A percentile compares a stretch with the other conserved stretches of the same genome.
These are phyloP conservation scores for Anarrhichthys ocellatus DNA, from an alignment of 2,113 vertebrate genomes.

Conservation along the genomic window DNA sequence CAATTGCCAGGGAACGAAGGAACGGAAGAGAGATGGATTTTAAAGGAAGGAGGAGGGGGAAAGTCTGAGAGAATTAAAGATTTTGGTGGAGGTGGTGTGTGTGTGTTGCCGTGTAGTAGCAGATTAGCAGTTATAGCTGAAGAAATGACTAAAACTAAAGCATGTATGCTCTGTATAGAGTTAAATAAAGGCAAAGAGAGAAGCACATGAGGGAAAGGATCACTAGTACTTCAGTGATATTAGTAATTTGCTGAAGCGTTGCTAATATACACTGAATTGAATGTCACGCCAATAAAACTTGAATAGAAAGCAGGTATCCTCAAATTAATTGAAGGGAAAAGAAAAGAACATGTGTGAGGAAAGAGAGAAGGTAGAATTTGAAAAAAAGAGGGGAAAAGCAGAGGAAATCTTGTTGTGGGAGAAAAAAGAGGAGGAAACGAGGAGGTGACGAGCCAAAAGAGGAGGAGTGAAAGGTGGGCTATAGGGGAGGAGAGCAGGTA, in stretches of 20 bases:
- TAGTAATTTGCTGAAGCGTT: slow-evolving; percentile 31
- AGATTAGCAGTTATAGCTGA: neutral
- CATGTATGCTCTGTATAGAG: too few relatives aligned
- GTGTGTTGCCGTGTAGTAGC: neutral
- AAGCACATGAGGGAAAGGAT: neutral
- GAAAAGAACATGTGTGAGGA: slow-evolving; percentile 14
- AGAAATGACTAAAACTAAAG: neutral
- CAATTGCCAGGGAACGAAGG: slow-evolving; percentile 50
- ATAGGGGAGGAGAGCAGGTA: slow-evolving; percentile 63
- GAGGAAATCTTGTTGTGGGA: slow-evolving; percentile 21
- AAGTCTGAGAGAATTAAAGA: slow-evolving; percentile 48
- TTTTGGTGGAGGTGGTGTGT: slow-evolving; percentile 23
- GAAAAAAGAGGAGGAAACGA: slow-evolving; percentile 10
- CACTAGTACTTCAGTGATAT: slow-evolving; percentile 18
- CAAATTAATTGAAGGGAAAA: slow-evolving; percentile 13
- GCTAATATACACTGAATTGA: slow-evolving; percentile 43
- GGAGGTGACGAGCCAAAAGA: slow-evolving; percentile 53
- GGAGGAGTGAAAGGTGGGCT: slow-evolving; percentile 46
- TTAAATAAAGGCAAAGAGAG: slow-evolving; percentile 14
- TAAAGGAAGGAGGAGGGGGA: slow-evolving; percentile 33
- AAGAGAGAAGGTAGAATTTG: neutral
- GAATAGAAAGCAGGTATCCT: slow-evolving; percentile 37
- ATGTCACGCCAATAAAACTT: slow-evolving; percentile 46
- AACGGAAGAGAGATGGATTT: slow-evolving; percentile 52
- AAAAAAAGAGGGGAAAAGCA: neutral